Evolutionary conservation across 1,140 invertebrate species (phyloP), one percentile per base, ranked within the genome.

Genomic region (Caenorhabditis brenneri): DNA sequence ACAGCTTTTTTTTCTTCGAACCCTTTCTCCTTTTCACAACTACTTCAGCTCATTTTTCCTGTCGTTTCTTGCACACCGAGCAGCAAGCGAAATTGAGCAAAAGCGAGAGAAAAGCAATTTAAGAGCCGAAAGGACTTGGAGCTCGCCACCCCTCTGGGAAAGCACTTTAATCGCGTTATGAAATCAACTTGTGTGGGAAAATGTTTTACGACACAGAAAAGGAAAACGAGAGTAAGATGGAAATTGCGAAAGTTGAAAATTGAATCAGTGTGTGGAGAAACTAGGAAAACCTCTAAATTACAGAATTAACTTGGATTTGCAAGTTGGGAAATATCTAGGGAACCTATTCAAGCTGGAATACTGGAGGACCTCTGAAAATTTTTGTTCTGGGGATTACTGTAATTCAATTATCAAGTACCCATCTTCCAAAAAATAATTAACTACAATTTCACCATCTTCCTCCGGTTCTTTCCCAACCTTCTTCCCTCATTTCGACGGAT

Each of bases 81-180:
- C n/a, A n/a, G n/a, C n/a, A n/a, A n/a, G n/a, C 39, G 39, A 42
- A 42, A 42, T 6, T 42, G 24, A 36, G 24, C 19, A 27, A 22
- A 65, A 46, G n/a, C 15, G 65, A 42, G 65, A 65, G 65, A 74
- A 74, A 74, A 74, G 36, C 65, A 42, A 74, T 74, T 74, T 74
- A 46, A 15, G 36, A 10, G 4, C 12, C 29, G 15, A n/a, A n/a
- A n/a, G n/a, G n/a, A n/a, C n/a, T 51, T n/a, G 49, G 49, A 39
- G 31, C 9, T 16, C 24, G 5, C 29, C 19, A 15, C 12, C 60
- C 5, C 6, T 19, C 9, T 12, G 55, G 29, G 31, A 74, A 74
- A 74, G 65, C 65, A 74, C 36, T 74, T 74, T 74, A 74, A 74
- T 74, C 65, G 65, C 65, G 65, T 74, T 74, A 74, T 74, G 65